Evolutionary conservation across 1,140 invertebrate species (phyloP).

Genomic region (Gonioctena quinquepunctata): DNA sequence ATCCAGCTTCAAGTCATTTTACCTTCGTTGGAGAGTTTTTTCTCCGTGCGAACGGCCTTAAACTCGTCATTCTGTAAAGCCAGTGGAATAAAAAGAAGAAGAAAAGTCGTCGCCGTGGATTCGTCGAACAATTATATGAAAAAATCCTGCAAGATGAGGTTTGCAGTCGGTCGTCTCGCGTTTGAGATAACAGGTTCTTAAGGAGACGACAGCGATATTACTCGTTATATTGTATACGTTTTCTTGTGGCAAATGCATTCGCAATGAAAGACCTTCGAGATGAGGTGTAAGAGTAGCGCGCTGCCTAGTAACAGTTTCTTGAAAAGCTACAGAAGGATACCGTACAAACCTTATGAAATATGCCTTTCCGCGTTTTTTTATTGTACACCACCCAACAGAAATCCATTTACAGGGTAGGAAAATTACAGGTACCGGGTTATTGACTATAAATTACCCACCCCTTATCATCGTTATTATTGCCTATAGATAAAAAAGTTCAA

Average conservation of each 20-base stretch:
- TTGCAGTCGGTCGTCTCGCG: slow-evolving; percentile 18
- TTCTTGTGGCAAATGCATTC: slow-evolving; percentile 4
- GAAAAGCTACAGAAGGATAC: too few relatives aligned
- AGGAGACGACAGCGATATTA: slow-evolving; percentile 18
- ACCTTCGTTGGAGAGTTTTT: slow-evolving; percentile 13
- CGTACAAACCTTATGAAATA: too few relatives aligned
- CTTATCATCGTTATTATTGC: too few relatives aligned
- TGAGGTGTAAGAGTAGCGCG: too few relatives aligned
- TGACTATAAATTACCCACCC: too few relatives aligned
- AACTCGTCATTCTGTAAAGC: slow-evolving; percentile 17
- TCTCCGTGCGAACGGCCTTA: slow-evolving; percentile 12
- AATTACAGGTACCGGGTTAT: too few relatives aligned
- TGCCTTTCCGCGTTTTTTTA: too few relatives aligned
- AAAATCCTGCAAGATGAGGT: slow-evolving; percentile 15
- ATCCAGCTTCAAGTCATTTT: neutral
- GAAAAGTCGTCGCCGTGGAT: neutral
- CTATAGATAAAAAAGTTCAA: too few relatives aligned
- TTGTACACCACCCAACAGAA: too few relatives aligned
- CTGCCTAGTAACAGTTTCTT: too few relatives aligned
- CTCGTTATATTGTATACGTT: slow-evolving; percentile 9
- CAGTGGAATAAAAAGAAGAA: neutral
- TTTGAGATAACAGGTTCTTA: slow-evolving; percentile 18
- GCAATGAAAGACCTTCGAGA: slow-evolving; percentile 9
- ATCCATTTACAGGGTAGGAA: too few relatives aligned
- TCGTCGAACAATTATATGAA: slow-evolving; percentile 18